Base-by-base conservation (phyloP, 2,888 invertebrate species). In the Stratiomys singularior region DNA sequence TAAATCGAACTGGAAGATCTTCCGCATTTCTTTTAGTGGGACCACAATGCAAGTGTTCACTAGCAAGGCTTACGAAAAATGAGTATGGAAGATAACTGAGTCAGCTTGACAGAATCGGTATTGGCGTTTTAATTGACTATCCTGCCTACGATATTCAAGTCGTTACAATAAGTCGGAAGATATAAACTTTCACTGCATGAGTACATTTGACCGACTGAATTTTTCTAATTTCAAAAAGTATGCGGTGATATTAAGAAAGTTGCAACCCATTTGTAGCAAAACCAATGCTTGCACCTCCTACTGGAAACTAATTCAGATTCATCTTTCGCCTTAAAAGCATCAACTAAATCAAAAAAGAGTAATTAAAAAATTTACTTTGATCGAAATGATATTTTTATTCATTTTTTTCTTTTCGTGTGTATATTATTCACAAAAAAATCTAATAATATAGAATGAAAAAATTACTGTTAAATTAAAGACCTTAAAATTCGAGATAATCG, bases 401-500 rank as follows among this genome's bases (percentile, higher is more conserved):
- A 13, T 60, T 74, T 74, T 72, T 72, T 47, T 74, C 60, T 74
- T 23, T 74, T 74, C 60, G 56, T 74, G 74, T 74, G 60, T 74
- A 28, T 74, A 74, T 74, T 56, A 72, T 69, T 69, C 69, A 69
- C 69, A 69, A 69, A 69, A 56, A 72, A 60, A 37, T 60, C 56
- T 72, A 72, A 72, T 74, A 74, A 67, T 74, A 58, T 58, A 60
- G 30, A 74, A 74, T 58, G 37, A 74, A 74, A 74, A 58, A 58
- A 58, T 60, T 58, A 23, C 11, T 18, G 18, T 74, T 74, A 58
- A 74, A 74, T 58, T 74, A 74, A 74, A 74, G 58, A 56, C 30
- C 74, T 74, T 74, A 74, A 74, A 58, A 74, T 74, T 74, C 74
- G 74, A 74, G 74, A 74, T 74, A 74, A 74, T 74, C 74, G 74